Conservation (phyloP, 2,797 vertebrate species). For the Avahi laniger region DNA sequence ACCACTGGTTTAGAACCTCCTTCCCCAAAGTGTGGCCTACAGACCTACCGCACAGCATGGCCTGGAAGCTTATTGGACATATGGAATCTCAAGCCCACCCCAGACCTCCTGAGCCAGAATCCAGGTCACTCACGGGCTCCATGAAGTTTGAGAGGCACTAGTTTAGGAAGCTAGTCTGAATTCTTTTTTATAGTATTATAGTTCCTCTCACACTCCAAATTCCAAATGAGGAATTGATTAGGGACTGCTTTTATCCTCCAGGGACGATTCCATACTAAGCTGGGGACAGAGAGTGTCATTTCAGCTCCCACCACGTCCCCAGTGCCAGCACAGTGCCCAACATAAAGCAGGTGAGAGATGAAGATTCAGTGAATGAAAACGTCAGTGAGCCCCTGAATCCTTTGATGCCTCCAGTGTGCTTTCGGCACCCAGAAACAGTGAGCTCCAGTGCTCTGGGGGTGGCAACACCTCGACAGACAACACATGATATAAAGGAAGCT, state of each 20-base stretch:
- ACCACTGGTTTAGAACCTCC: neutral
- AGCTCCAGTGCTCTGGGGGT: neutral
- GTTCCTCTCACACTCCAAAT: neutral
- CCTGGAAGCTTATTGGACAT: neutral
- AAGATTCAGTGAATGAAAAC: neutral
- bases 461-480: neutral
- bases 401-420: fast-evolving
- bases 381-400: neutral
- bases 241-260: neutral
- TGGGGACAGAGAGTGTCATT: neutral
- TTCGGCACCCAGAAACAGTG: neutral
- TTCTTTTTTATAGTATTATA: neutral
- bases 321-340: neutral
- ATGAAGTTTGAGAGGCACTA: neutral
- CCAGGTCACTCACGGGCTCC: neutral
- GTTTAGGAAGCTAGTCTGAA: neutral
- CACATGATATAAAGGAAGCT: neutral
- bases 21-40: neutral
- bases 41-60: neutral
- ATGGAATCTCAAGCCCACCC: neutral
- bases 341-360: neutral
- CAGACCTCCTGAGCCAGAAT: neutral
- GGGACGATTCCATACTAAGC: neutral
- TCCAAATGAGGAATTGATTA: neutral
- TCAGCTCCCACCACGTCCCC: neutral